A percentile compares a stretch with the other conserved stretches of the same genome.
Conservation (phyloP, 2,113 vertebrate genomes). For the Leptodactylus fuscus region DNA sequence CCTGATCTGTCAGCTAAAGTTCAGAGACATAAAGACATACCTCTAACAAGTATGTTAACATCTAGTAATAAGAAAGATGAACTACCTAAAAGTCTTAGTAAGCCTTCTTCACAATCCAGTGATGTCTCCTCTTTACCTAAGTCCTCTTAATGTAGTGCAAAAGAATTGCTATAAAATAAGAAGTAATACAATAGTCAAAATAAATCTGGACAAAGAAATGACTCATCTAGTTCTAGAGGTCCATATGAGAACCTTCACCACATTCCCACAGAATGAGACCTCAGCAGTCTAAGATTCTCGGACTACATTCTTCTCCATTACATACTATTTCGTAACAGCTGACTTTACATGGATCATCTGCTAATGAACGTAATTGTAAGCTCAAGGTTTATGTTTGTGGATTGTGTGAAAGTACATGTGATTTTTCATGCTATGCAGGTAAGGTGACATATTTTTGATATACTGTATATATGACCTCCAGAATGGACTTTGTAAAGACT, state of each 20-base stretch:
- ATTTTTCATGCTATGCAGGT: background rate
- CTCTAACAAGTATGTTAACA: background rate
- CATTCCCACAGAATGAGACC: background rate
- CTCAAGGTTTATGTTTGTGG: background rate
- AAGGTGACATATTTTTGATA: background rate
- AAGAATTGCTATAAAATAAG: background rate
- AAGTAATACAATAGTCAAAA: background rate
- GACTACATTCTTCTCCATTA: background rate
- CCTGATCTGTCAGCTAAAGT: background rate
- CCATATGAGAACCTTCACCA: background rate
- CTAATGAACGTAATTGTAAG: background rate
- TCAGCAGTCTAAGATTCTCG: background rate
- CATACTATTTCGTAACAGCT: background rate
- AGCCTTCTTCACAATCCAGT: conserved; percentile 15
- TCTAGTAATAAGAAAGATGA: conserved; percentile 22
- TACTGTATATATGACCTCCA: background rate
- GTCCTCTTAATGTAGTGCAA: conserved; percentile 7
- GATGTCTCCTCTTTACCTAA: background rate
- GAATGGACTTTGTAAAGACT: background rate
- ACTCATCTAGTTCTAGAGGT: background rate
- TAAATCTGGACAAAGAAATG: background rate
- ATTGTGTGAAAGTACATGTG: background rate
- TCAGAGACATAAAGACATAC: background rate
- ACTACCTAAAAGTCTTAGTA: background rate
- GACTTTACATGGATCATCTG: conserved; percentile 11